Conservation (phyloP, 2,888 invertebrate species). For the Perizoma flavofasciatum region DNA sequence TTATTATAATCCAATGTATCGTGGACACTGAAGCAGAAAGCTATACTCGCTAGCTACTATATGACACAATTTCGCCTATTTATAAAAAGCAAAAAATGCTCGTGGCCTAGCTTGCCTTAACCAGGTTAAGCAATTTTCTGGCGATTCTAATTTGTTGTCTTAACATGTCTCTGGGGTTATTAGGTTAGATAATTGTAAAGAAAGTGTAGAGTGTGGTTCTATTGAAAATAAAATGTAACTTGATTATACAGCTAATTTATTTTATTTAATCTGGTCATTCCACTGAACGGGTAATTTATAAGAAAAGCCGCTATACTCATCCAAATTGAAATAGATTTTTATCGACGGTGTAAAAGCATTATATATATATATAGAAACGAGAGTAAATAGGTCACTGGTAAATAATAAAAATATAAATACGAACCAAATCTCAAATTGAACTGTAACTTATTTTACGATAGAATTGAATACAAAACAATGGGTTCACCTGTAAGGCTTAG, state of each 20-base stretch:
- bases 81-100: no score
- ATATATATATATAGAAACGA: no score
- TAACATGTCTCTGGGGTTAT: no score
- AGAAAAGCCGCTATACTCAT: background rate
- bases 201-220: background rate
- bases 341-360: no score
- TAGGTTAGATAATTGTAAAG: background rate
- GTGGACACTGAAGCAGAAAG: no score
- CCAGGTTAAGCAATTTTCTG: no score
- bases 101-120: no score
- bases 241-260: background rate
- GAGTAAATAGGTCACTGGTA: background rate
- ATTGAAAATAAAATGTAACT: background rate
- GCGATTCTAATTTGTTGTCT: no score
- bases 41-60: no score
- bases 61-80: no score
- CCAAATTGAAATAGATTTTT: no score
- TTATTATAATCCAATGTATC: background rate
- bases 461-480: constrained; percentile 27
- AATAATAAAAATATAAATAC: background rate
- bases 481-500: constrained; percentile 26
- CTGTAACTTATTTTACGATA: constrained; percentile 12
- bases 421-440: constrained; percentile 1
- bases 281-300: background rate
- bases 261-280: background rate